Evolutionary conservation across 2,113 vertebrate species (phyloP).

Genomic region (Lophura nycthemera): DNA sequence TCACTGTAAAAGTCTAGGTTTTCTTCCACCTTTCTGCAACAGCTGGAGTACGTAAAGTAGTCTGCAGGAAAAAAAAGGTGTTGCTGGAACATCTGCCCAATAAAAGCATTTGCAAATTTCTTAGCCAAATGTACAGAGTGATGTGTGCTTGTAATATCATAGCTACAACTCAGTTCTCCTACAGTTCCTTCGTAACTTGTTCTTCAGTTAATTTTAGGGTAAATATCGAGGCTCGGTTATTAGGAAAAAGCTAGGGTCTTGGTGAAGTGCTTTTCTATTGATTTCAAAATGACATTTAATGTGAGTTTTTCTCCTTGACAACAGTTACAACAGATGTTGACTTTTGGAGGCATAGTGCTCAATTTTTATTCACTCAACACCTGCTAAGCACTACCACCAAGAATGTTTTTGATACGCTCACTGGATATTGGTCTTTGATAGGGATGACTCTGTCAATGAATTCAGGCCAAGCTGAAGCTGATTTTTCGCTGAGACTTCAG

Average conservation of each 20-base stretch:
- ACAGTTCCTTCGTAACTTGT: neutral
- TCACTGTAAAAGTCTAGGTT: rapidly evolving
- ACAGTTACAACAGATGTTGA: neutral
- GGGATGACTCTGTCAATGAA: neutral
- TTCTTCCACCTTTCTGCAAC: neutral
- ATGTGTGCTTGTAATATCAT: neutral
- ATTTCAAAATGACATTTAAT: neutral
- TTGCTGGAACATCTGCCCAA: neutral
- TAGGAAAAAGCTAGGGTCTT: neutral
- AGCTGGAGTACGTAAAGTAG: neutral
- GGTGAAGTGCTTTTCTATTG: neutral
- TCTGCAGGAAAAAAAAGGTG: neutral
- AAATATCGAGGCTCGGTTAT: neutral
- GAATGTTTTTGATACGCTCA: neutral
- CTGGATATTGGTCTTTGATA: neutral
- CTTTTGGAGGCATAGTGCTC: neutral
- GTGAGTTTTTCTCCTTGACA: neutral
- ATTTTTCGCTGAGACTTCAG: neutral
- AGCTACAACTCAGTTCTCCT: neutral
- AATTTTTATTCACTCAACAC: neutral
- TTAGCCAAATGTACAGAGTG: neutral
- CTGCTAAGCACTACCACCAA: neutral
- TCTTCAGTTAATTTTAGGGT: neutral
- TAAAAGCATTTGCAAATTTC: conserved; percentile 5
- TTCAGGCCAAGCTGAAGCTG: neutral